Conservation (phyloP, 2,888 invertebrate genomes). For the Acleris cristana region DNA sequence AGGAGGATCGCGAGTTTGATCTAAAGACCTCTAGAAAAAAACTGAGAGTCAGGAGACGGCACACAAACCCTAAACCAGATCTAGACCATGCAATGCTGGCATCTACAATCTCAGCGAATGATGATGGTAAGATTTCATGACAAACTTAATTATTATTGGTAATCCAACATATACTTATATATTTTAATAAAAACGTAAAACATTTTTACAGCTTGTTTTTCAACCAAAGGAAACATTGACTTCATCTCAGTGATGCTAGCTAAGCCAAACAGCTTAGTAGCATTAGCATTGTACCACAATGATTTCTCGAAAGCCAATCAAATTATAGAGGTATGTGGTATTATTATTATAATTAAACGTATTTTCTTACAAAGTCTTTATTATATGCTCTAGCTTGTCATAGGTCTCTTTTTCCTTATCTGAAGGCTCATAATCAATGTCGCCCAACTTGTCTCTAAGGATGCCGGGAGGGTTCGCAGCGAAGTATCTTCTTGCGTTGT, state of each 20-base stretch:
- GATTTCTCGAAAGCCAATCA: conserved; percentile 90
- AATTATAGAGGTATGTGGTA: conserved; percentile 88
- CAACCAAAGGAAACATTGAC: conserved; percentile 67
- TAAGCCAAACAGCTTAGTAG: conserved; percentile 89
- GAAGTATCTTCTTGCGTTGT: conserved; percentile 81
- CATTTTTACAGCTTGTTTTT: conserved; percentile 58
- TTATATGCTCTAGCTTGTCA: conserved; percentile 80
- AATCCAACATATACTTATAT: background rate
- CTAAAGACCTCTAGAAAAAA: conserved; percentile 66
- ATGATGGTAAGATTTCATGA: conserved; percentile 59
- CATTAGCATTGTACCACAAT: conserved; percentile 88
- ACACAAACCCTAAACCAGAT: conserved; percentile 68
- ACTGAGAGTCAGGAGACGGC: conserved; percentile 64
- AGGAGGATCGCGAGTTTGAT: conserved; percentile 69
- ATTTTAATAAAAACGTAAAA: background rate
- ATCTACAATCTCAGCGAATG: conserved; percentile 68
- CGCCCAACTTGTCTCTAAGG: conserved; percentile 59
- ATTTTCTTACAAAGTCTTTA: conserved; percentile 72
- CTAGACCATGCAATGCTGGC: conserved; percentile 67
- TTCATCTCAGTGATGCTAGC: conserved; percentile 89
- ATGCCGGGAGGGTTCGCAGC: conserved; percentile 83
- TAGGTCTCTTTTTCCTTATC: conserved; percentile 82
- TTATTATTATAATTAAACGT: conserved; percentile 43
- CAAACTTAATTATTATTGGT: too few species aligned
- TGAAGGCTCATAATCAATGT: conserved; percentile 79